Conservation (phyloP, 2,113 vertebrate species). For the Nannobrachium achirus region DNA sequence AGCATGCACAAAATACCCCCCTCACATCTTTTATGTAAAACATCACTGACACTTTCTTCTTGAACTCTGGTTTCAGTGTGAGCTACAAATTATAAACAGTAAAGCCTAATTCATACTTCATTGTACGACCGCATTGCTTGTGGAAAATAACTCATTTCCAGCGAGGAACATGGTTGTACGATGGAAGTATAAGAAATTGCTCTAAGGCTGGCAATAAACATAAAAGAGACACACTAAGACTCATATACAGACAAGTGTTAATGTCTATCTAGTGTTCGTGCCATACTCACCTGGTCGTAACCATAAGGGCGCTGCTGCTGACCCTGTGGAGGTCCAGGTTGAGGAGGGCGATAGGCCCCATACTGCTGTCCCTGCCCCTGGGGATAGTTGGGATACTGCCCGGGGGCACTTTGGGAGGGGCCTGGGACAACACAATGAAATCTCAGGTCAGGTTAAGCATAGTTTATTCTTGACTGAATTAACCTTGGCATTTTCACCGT, state of each 20-base stretch:
- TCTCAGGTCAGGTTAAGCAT: neutral
- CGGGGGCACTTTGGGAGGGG: conserved; percentile 90
- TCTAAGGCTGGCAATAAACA: conserved; percentile 33
- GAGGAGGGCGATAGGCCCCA: conserved; percentile 90
- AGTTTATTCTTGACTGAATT: neutral
- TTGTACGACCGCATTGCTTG: no score
- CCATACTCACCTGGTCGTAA: conserved; percentile 94
- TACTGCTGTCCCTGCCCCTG: conserved; percentile 98
- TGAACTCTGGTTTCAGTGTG: conserved; percentile 30
- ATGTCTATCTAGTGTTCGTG: conserved; percentile 16
- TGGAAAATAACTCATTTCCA: neutral
- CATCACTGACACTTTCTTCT: conserved; percentile 15
- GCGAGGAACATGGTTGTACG: no score
- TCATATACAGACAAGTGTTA: conserved; percentile 20
- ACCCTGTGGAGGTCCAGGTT: conserved; percentile 93
- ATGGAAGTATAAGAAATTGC: conserved; percentile 26
- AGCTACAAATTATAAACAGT: conserved; percentile 4
- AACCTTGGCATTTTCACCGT: no score
- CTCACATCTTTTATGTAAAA: conserved; percentile 27
- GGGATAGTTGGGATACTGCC: conserved; percentile 95
- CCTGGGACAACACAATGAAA: conserved; percentile 71
- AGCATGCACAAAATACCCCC: conserved; percentile 64
- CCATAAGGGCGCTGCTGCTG: conserved; percentile 97
- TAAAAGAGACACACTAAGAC: conserved; percentile 34
- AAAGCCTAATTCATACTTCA: neutral